phyloP scores from a whole-genome alignment of 1,140 invertebrate genomes.

The Acromyrmex echinatior region DNA sequence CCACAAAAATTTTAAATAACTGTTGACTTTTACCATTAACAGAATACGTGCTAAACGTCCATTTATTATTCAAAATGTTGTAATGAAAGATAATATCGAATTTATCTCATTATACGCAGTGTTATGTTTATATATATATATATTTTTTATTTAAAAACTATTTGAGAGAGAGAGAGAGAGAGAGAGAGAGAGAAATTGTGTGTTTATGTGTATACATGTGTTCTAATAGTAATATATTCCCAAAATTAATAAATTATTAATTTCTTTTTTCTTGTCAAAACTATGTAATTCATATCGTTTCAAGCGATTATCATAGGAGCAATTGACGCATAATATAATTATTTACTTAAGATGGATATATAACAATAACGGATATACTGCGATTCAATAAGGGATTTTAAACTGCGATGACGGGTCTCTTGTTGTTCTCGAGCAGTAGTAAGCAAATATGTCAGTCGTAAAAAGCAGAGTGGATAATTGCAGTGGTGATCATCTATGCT shows the following conservation, averaged over 20 bases:
- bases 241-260: neutral
- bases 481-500: slow-evolving; percentile 24
- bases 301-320: neutral
- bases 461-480: slow-evolving; percentile 42
- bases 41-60: neutral
- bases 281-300: neutral
- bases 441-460: neutral
- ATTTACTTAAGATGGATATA: neutral
- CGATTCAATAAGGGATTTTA: neutral
- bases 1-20: neutral
- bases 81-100: too few species aligned
- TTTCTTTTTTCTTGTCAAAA: neutral
- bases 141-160: too few species aligned
- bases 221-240: neutral
- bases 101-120: too few species aligned
- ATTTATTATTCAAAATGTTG: neutral
- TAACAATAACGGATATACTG: neutral
- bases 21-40: slow-evolving; percentile 4
- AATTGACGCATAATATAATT: neutral
- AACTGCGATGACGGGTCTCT: neutral
- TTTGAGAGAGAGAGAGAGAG: too few species aligned
- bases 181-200: too few species aligned
- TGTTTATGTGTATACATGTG: too few species aligned
- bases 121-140: too few species aligned
- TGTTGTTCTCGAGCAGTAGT: neutral